Evolutionary conservation across 2,888 invertebrate species (phyloP).

Genomic region (Loripinus fragilis): DNA sequence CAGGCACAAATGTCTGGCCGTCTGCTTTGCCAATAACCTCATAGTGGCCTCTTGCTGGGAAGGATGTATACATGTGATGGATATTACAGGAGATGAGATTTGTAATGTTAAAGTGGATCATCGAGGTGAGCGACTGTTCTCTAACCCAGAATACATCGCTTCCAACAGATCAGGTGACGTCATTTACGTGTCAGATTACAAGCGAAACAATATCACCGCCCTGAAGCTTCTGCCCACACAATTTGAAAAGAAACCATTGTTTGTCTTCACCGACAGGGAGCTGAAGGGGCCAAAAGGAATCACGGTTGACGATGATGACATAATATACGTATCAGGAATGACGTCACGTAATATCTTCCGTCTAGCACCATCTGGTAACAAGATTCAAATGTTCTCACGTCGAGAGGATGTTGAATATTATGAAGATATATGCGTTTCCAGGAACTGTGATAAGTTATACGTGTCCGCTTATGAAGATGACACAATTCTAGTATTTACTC

Average conservation of each 20-base stretch:
- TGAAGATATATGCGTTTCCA: constrained; percentile 48
- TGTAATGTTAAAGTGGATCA: constrained; percentile 30
- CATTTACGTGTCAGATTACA: constrained; percentile 53
- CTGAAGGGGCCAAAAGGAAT: constrained; percentile 53
- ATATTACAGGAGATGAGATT: constrained; percentile 45
- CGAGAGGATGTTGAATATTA: constrained; percentile 53
- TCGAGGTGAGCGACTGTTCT: constrained; percentile 44
- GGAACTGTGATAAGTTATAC: constrained; percentile 40
- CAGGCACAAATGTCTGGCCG: constrained; percentile 48
- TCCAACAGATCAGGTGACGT: constrained; percentile 40
- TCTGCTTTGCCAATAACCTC: constrained; percentile 47
- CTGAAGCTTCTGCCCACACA: constrained; percentile 41
- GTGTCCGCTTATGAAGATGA: constrained; percentile 56
- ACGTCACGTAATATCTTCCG: constrained; percentile 54
- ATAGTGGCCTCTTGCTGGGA: constrained; percentile 54
- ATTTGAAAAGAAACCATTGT: constrained; percentile 47
- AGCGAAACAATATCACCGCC: constrained; percentile 47
- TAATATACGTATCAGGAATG: constrained; percentile 58
- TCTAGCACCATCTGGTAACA: constrained; percentile 44
- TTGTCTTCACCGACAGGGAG: constrained; percentile 48
- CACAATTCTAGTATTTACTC: constrained; percentile 41
- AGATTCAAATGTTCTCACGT: constrained; percentile 49
- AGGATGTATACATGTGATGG: constrained; percentile 50
- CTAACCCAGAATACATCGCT: constrained; percentile 54
- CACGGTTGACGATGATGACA: constrained; percentile 38